Percentiles rank a stretch among this genome's conserved stretches.
Evolutionary conservation across 1,140 invertebrate species (phyloP).

Genomic region (Lepidurus packardi): DNA sequence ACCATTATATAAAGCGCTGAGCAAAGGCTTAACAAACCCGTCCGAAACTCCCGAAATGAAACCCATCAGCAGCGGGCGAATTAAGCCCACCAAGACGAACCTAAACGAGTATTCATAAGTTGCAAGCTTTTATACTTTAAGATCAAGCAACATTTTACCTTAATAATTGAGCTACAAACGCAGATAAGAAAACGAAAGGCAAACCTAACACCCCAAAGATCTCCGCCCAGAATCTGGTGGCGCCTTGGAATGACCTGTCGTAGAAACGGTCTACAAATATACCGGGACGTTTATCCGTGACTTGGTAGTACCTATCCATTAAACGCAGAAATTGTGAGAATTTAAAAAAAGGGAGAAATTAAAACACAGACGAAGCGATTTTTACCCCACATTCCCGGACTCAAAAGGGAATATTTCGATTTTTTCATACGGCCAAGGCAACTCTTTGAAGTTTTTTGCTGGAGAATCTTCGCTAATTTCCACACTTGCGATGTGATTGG

Average conservation of each 20-base stretch:
- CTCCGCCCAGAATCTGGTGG: conserved; percentile 1
- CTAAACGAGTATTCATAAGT: background rate
- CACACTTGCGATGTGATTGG: background rate
- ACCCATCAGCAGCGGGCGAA: conserved; percentile 3
- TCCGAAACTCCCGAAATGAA: conserved; percentile 25
- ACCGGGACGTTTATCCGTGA: background rate
- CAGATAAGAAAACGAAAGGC: background rate
- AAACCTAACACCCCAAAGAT: conserved; percentile 22
- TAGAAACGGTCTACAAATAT: background rate
- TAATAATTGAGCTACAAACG: conserved; percentile 25
- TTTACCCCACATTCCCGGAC: background rate
- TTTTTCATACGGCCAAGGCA: conserved; percentile 26
- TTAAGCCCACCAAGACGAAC: conserved; percentile 15
- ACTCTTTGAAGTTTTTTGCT: background rate
- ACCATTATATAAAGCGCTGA: conserved; percentile 20
- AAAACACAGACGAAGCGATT: background rate
- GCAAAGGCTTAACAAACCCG: conserved; percentile 23
- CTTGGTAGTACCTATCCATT: conserved; percentile 20
- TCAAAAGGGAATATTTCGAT: conserved; percentile 30
- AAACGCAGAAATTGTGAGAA: background rate
- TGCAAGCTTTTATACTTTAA: background rate
- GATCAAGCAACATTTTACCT: background rate
- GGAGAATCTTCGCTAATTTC: background rate
- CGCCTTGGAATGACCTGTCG: background rate
- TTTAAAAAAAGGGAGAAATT: background rate